Evolutionary conservation across 2,113 vertebrate genomes (phyloP).

Genomic region (Pedionomus torquatus): DNA sequence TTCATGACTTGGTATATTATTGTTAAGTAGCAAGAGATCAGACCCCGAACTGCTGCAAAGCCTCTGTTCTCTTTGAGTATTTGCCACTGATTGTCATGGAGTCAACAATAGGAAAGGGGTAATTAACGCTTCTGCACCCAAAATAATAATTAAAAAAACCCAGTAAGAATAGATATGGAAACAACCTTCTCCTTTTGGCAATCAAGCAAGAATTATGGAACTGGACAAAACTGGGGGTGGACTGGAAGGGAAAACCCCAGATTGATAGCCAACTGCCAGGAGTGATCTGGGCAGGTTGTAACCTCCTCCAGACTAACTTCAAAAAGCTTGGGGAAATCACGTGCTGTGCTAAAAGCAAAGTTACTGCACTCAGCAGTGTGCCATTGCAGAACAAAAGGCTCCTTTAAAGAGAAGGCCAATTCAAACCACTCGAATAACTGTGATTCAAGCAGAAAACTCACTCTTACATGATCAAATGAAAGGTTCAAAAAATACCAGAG

Average conservation of each 20-base stretch:
- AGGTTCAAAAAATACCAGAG: constrained; percentile 6
- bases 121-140: not conserved
- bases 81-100: not conserved
- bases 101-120: not conserved
- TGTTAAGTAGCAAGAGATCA: not conserved
- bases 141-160: not conserved
- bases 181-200: not conserved
- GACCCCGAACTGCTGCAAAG: not conserved
- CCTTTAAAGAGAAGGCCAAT: constrained; percentile 12
- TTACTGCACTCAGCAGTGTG: not conserved
- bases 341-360: constrained; percentile 44
- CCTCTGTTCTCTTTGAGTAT: not conserved
- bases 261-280: constrained; percentile 9
- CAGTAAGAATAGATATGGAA: not conserved
- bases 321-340: constrained; percentile 13
- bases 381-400: constrained; percentile 30
- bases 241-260: not conserved
- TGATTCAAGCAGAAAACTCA: not conserved
- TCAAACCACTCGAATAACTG: not conserved
- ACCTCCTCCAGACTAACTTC: not conserved
- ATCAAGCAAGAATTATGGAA: not conserved
- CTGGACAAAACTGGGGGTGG: not conserved
- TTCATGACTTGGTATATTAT: not conserved
- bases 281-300: not conserved
- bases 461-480: constrained; percentile 34